These are phyloP conservation scores for Cistogaster globosa DNA, from an alignment of 2,888 invertebrate genomes.

Conservation along the genomic window DNA sequence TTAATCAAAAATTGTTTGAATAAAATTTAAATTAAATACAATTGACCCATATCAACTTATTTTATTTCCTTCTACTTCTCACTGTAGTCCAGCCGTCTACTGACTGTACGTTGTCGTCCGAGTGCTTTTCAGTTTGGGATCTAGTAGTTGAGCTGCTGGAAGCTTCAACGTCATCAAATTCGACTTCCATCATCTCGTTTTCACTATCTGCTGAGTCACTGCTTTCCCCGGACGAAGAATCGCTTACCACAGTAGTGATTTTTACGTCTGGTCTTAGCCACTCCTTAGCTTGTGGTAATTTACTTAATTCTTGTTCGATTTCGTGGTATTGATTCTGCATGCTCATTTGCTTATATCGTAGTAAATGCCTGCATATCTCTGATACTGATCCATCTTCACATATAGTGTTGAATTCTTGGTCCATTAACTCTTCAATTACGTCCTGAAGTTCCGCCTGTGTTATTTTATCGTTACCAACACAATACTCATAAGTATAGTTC, in stretches of 20 bases:
- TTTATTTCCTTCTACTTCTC: slow-evolving; percentile 83
- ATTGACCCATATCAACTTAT: not conserved
- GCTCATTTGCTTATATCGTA: slow-evolving; percentile 85
- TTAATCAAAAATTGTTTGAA: slow-evolving; percentile 75
- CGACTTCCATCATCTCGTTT: slow-evolving; percentile 79
- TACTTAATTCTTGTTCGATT: slow-evolving; percentile 85
- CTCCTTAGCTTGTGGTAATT: slow-evolving; percentile 85
- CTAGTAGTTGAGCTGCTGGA: slow-evolving; percentile 70
- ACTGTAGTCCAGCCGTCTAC: slow-evolving; percentile 89
- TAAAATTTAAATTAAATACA: slow-evolving; percentile 58
- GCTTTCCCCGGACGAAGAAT: slow-evolving; percentile 82
- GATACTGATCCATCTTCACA: slow-evolving; percentile 88
- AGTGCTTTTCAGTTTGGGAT: slow-evolving; percentile 75
- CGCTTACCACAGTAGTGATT: slow-evolving; percentile 78
- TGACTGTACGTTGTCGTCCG: slow-evolving; percentile 79
- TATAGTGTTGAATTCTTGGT: slow-evolving; percentile 88
- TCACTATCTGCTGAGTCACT: slow-evolving; percentile 75
- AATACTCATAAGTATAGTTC: slow-evolving; percentile 86
- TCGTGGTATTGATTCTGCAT: slow-evolving; percentile 85
- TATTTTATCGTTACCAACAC: slow-evolving; percentile 85
- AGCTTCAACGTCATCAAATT: slow-evolving; percentile 52
- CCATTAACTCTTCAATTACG: slow-evolving; percentile 88
- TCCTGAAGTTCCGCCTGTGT: slow-evolving; percentile 86
- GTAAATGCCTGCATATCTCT: slow-evolving; percentile 86
- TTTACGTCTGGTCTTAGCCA: slow-evolving; percentile 85